Evolutionary conservation across 2,797 vertebrate species (phyloP).

Genomic region (Darevskia nairensis): DNA sequence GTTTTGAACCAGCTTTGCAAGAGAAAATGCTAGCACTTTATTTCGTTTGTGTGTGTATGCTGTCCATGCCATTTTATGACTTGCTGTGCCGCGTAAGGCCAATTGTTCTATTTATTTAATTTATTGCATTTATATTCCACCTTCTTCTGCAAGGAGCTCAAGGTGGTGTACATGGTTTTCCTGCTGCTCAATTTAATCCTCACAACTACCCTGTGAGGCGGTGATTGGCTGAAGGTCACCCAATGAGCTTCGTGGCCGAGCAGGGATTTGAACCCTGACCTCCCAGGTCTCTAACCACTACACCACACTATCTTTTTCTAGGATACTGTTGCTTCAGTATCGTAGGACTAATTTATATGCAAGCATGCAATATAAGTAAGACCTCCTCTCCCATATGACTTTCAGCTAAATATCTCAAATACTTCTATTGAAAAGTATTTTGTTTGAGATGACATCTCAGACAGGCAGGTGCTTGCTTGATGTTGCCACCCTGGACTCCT

Average conservation of each 20-base stretch:
- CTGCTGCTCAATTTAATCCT: no score
- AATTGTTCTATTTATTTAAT: no score
- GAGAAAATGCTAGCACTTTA: not conserved
- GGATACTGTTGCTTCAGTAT: not conserved
- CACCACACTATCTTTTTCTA: no score
- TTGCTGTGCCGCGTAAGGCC: not conserved
- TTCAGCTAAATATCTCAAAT: not conserved
- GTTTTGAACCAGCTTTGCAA: not conserved
- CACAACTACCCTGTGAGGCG: no score
- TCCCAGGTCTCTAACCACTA: no score
- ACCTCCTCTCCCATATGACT: not conserved
- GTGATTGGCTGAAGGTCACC: no score
- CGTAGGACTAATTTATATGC: not conserved
- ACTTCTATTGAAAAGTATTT: not conserved
- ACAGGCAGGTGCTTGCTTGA: not conserved
- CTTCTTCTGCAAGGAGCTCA: no score
- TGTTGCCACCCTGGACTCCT: no score
- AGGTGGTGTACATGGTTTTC: no score
- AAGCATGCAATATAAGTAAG: not conserved
- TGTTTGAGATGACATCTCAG: not conserved
- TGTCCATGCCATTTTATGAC: not conserved
- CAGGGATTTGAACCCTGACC: no score
- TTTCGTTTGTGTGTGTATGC: not conserved
- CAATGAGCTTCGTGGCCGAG: no score
- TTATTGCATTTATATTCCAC: no score